Conservation (phyloP, 2,888 invertebrate genomes). For the Augochlorella aurata region DNA sequence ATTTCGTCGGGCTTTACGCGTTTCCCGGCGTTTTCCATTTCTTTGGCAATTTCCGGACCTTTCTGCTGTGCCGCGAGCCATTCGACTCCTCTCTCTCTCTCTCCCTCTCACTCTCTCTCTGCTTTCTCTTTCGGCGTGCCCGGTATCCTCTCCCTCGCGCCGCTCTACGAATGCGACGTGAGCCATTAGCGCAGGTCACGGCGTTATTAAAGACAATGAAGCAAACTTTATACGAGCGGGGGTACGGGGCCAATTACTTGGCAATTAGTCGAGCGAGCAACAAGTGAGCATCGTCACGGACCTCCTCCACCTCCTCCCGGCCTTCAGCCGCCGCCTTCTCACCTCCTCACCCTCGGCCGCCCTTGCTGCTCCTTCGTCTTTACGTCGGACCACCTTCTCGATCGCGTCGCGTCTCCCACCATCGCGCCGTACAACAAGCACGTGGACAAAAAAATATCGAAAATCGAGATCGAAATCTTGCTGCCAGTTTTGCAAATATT, state of each 20-base stretch:
- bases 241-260: constrained; percentile 81
- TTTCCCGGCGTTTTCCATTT: constrained; percentile 53
- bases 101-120: neutral
- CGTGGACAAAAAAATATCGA: too few species aligned
- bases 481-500: too few species aligned
- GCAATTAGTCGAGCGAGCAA: constrained; percentile 81
- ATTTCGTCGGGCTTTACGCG: constrained; percentile 42
- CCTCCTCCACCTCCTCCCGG: constrained; percentile 53
- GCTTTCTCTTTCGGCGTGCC: neutral
- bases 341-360: neutral
- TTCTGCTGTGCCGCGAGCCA: constrained; percentile 46
- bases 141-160: constrained; percentile 31
- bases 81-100: constrained; percentile 13
- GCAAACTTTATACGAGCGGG: constrained; percentile 80
- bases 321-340: neutral
- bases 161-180: constrained; percentile 72
- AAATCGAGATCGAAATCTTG: too few species aligned
- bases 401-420: constrained; percentile 37
- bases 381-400: constrained; percentile 61
- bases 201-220: constrained; percentile 82
- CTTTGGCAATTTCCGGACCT: constrained; percentile 53
- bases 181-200: constrained; percentile 80
- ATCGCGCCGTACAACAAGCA: neutral
- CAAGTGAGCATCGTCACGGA: constrained; percentile 79
- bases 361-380: constrained; percentile 55